Conservation (phyloP, 2,888 invertebrate species). For the Cephus spinipes region DNA sequence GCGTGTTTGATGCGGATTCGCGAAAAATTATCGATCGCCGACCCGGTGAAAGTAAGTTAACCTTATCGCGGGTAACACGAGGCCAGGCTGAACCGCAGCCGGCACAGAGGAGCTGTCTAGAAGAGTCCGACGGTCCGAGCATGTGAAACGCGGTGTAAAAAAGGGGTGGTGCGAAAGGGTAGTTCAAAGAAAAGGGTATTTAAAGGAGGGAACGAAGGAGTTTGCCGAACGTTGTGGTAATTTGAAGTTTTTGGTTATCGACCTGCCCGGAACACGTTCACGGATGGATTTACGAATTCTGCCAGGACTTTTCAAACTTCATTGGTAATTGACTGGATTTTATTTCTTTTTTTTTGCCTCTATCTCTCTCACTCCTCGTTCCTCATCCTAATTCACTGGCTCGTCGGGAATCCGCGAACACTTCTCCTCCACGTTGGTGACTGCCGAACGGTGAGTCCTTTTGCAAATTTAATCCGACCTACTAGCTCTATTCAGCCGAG, state of each 20-base stretch:
- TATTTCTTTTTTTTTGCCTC: neutral
- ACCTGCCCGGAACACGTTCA: neutral
- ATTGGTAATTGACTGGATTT: neutral
- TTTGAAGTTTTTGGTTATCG: neutral
- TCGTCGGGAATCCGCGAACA: constrained; percentile 6
- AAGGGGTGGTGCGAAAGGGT: neutral
- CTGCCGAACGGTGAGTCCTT: neutral
- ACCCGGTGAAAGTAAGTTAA: neutral
- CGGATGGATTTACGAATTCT: neutral
- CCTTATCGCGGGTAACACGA: neutral
- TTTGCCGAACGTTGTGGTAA: neutral
- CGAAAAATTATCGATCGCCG: neutral
- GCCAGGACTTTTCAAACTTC: neutral
- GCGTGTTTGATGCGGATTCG: neutral
- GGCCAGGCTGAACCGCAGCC: neutral
- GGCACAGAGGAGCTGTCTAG: neutral
- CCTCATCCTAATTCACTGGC: neutral
- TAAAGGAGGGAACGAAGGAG: neutral
- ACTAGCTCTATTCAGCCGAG: neutral
- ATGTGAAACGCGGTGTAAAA: neutral
- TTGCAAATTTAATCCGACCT: neutral
- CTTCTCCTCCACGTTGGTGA: constrained; percentile 29
- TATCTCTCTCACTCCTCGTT: neutral
- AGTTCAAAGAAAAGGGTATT: neutral
- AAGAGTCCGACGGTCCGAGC: neutral